Base-by-base conservation (phyloP, 2,113 vertebrate genomes). In the Oxygymnocypris stewartii region DNA sequence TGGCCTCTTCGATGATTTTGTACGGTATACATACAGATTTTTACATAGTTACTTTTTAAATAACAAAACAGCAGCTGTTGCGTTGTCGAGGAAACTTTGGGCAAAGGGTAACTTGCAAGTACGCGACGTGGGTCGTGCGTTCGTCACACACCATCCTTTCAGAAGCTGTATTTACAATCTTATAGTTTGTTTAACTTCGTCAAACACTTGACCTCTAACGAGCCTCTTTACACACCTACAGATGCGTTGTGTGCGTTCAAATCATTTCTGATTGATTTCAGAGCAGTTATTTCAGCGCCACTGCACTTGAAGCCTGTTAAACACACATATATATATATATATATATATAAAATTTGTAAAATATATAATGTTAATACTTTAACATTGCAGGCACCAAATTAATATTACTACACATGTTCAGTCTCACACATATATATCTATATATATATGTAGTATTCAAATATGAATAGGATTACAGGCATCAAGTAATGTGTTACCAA, bases 41-140 rank as follows among this genome's bases (percentile, higher is more conserved):
- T 96, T 96, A 91, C 69, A 85, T n/a, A n/a, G n/a, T n/a, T n/a
- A n/a, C 94, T 96, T 96, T 95, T 96, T 61, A 61, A 94, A 94
- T 96, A 95, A 94, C 95, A 44, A 54, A 84, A n/a, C n/a, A n/a
- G n/a, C n/a, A n/a, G n/a, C n/a, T n/a, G n/a, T n/a, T n/a, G n/a
- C n/a, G n/a, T n/a, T n/a, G n/a, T n/a, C n/a, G n/a, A n/a, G n/a
- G n/a, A n/a, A n/a, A 42, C 51, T 79, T 79, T 18, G 65, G 1
- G 65, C 14, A 44, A 86, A 63, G 85, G 84, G 88, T 88, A 88
- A 86, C 87, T 88, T 88, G 87, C 87, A 88, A 84, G 84, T 88
- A 88, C 71, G 79, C n/a, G 40, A 40, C 40, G 11, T 83, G 71
- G n/a, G 67, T 42, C 9, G n/a, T 71, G 25, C 2, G 12, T 54